Base-by-base conservation (phyloP, 2,888 invertebrate species). In the Molanna angustata region DNA sequence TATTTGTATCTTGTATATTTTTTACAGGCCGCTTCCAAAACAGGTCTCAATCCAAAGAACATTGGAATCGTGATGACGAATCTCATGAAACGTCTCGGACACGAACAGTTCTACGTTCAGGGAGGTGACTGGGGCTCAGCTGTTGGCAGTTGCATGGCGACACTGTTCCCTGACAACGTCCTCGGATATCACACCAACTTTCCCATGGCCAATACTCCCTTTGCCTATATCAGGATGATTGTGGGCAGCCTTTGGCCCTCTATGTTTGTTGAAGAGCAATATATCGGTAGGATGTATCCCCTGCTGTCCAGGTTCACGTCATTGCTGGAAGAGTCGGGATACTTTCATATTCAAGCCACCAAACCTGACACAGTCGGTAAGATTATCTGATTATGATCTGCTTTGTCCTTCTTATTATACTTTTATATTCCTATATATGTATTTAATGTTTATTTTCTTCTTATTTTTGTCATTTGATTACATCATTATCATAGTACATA, bases 351-450 rank as follows among this genome's bases (percentile, higher is more conserved):
- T 18, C 88, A 88, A 62, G 80, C 84, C 2, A 86, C 86, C 1
- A 87, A 85, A 64, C 88, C 88, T 1, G 88, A 89, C 62, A 86
- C 87, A 20, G 65, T 85, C 42, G 86, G 86, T 85, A 65, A 66
- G 71, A n/a, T n/a, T n/a, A n/a, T n/a, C n/a, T n/a, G n/a, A n/a
- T n/a, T n/a, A n/a, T n/a, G n/a, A n/a, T n/a, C n/a, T n/a, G n/a
- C n/a, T n/a, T n/a, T n/a, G n/a, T n/a, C n/a, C n/a, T n/a, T n/a
- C n/a, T n/a, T n/a, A n/a, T n/a, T n/a, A n/a, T n/a, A n/a, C n/a
- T n/a, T n/a, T n/a, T n/a, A n/a, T n/a, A n/a, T n/a, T n/a, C n/a
- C n/a, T n/a, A n/a, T n/a, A n/a, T n/a, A n/a, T n/a, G n/a, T n/a
- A n/a, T n/a, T n/a, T n/a, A n/a, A n/a, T n/a, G n/a, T n/a, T n/a